Evolutionary conservation across 2,797 vertebrate genomes (phyloP).

Genomic region (Spondyliosoma cantharus): DNA sequence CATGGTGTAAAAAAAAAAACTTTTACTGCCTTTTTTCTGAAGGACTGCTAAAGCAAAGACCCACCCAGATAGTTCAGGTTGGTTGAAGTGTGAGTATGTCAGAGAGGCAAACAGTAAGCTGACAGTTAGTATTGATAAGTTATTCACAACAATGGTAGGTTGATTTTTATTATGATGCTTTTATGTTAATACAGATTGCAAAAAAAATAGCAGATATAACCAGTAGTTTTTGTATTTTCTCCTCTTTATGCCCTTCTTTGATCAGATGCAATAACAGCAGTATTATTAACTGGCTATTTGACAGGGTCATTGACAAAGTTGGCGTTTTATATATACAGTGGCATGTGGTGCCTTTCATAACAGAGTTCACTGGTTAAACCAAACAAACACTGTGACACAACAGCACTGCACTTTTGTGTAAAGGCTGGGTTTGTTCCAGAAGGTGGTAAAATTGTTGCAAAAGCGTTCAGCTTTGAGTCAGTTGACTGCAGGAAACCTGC

Average conservation of each 20-base stretch:
- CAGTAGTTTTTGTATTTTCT: neutral
- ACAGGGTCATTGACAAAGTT: neutral
- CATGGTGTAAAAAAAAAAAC: neutral
- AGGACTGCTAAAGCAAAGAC: slow-evolving; percentile 13
- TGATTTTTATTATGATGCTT: neutral
- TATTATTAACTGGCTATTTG: neutral
- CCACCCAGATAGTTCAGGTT: slow-evolving; percentile 34
- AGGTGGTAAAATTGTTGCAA: neutral
- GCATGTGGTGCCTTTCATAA: neutral
- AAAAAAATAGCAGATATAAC: neutral
- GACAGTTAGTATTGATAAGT: neutral
- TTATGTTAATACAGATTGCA: neutral
- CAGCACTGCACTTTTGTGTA: neutral
- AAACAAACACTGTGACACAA: neutral
- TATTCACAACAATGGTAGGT: neutral
- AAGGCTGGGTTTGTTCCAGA: slow-evolving; percentile 10
- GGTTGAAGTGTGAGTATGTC: neutral
- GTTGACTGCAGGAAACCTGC: no score
- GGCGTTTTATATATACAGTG: neutral
- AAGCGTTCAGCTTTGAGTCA: neutral
- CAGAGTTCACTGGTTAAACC: slow-evolving; percentile 8
- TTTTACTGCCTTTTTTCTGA: neutral
- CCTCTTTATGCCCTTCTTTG: neutral
- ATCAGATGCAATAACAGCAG: neutral
- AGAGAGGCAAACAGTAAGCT: neutral